Base-by-base conservation (phyloP, 2,113 vertebrate genomes). In the Polypterus senegalus region DNA sequence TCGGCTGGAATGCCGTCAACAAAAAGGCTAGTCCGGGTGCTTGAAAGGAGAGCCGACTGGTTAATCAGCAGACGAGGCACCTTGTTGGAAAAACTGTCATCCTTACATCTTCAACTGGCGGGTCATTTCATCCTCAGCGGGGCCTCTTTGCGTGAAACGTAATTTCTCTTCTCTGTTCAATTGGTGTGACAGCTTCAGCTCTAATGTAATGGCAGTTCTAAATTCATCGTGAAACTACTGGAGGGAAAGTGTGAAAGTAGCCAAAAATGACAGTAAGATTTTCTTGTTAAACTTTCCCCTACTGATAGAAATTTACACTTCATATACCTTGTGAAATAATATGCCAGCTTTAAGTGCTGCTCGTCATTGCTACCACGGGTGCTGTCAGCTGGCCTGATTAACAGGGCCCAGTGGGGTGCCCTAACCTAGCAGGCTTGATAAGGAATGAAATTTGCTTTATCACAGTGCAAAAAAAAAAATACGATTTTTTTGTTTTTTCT, bases 41-140 rank as follows among this genome's bases (percentile, higher is more conserved):
- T 43, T 66, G 67, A 70, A 71, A 68, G 69, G 27, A 27, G 27
- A 63, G 59, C 63, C 68, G 67, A 69, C 66, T 60, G 69, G 71
- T 55, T 77, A 71, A 80, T 75, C 67, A 69, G 70, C 61, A 64
- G 68, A 73, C 72, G 72, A 73, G 70, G 63, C 70, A 70, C 67
- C 73, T 71, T 61, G 66, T 49, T 63, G 64, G 69, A 71, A 71
- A 74, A 70, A 62, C 71, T 76, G 69, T 71, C 77, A 74, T 73
- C 63, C 47, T 58, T 61, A 48, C 76, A 66, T 76, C 74, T 75
- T 73, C 75, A 67, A 1, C 47, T 68, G 70, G 61, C 63, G 65
- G 72, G 74, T 74, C 77, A 74, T 78, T 86, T 83, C 78, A 64
- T 73, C 70, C 66, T 70, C 67, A 4, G 73, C 76, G 70, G 78